Evolutionary conservation across 2,113 vertebrate genomes (phyloP), one percentile per base, ranked within the genome.

Genomic region (Macaca fascicularis): DNA sequence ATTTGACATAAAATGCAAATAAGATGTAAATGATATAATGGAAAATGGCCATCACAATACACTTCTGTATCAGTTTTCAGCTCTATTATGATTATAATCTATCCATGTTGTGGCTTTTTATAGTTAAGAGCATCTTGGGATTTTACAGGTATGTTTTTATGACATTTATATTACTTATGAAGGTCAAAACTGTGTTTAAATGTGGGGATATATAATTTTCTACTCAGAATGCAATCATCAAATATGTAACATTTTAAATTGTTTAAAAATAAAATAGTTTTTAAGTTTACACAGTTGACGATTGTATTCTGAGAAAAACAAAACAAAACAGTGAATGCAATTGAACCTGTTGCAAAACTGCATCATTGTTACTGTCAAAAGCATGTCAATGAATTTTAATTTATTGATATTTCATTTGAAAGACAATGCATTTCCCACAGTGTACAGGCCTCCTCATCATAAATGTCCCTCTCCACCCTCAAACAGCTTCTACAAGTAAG

Each of bases 361-460:
- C 1, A 30, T 67, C 14, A 8, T 48, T n/a, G 14, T 59, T 88
- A 4, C 72, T 30, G 25, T 96, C 14, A 69, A 88, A 89, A 57
- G 1, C 1, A 50, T 87, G n/a, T 12, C 61, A n/a, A 74, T 48
- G 5, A 38, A 67, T 48, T 80, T 69, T 48, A 57, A 64, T 38
- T 76, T n/a, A 27, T 8, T 52, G 22, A 12, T 14, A 75, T 76
- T 93, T 22, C 6, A 52, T 13, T 32, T 43, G 14, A 85, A 96
- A 8, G 1, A n/a, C 4, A 90, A 61, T 85, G 6, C 57, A 78
- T 45, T 45, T n/a, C 23, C 7, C 35, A 8, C 0, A 20, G 14
- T 4, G 1, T 32, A 48, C 8, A 38, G 3, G 3, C 22, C 0
- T 11, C 6, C 13, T 64, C 7, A 23, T 27, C 8, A 38, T 35